A percentile compares a stretch with the other conserved stretches of the same genome.
Evolutionary conservation across 2,113 vertebrate genomes (phyloP).

Genomic region (Tetraodon nigroviridis): DNA sequence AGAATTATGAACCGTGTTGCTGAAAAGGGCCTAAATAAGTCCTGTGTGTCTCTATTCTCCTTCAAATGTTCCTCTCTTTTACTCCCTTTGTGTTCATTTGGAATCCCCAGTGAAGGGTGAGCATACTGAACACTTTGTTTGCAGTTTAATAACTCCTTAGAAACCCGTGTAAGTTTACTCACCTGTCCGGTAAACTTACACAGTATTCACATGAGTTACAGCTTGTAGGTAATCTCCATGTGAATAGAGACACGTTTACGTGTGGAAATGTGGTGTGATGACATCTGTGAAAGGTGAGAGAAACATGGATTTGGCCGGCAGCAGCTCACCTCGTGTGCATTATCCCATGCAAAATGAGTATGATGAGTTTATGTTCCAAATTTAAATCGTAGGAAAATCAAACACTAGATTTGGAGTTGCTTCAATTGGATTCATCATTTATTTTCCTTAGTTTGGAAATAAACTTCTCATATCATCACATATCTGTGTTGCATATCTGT

Average conservation of each 20-base stretch:
- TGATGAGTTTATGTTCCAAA: conserved; percentile 27
- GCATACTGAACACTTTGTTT: conserved; percentile 51
- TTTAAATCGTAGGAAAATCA: not conserved
- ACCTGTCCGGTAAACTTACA: conserved; percentile 13
- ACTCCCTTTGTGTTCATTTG: conserved; percentile 57
- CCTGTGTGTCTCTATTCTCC: conserved; percentile 30
- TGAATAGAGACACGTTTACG: conserved; percentile 25
- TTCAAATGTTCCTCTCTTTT: conserved; percentile 60
- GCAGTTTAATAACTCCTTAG: conserved; percentile 27
- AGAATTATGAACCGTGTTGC: not conserved
- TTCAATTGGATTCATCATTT: not conserved
- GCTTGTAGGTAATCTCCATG: conserved; percentile 18
- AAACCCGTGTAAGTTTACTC: conserved; percentile 26
- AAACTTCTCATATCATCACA: conserved; percentile 48
- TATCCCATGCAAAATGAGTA: conserved; percentile 36
- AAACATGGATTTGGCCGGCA: conserved; percentile 26
- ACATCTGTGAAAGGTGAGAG: conserved; percentile 28
- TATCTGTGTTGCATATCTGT: conserved; percentile 1
- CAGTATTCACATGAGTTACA: conserved; percentile 38
- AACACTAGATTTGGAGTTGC: not conserved
- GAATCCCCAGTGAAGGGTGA: conserved; percentile 78
- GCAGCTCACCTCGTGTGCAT: conserved; percentile 31
- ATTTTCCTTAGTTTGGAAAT: conserved; percentile 26
- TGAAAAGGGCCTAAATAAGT: conserved; percentile 11
- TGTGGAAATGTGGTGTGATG: conserved; percentile 39